phyloP scores from a whole-genome alignment of 2,797 vertebrate genomes.

The Spheniscus humboldti region DNA sequence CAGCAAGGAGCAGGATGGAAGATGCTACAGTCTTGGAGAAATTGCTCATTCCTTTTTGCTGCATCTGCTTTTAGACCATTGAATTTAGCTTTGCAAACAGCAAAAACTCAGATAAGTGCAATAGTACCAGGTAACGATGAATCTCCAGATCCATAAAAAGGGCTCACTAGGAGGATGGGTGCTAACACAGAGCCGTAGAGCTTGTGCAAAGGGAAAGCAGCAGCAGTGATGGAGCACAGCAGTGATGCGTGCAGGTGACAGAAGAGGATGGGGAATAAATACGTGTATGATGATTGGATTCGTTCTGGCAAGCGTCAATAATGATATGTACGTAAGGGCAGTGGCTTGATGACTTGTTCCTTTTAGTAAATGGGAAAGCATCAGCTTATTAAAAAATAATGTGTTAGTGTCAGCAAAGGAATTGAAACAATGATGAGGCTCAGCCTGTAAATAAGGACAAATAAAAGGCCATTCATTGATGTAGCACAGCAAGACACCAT shows the following conservation, averaged over 20 bases:
- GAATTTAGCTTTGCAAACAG: not conserved
- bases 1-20: not conserved
- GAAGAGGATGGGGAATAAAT: not conserved
- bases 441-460: not conserved
- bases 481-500: not conserved
- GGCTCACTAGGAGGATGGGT: not conserved
- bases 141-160: not conserved
- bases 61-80: not conserved
- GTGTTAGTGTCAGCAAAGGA: not conserved
- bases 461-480: not conserved
- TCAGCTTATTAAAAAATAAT: not conserved
- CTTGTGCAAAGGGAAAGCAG: not conserved
- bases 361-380: not conserved
- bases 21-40: not conserved
- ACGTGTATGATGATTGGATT: accelerated
- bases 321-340: not conserved
- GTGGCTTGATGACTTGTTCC: not conserved
- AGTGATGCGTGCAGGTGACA: accelerated
- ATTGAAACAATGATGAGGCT: not conserved
- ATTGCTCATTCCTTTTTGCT: not conserved
- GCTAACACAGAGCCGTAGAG: not conserved
- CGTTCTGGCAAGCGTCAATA: not conserved
- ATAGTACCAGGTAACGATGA: too few relatives aligned
- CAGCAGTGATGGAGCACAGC: not conserved
- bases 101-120: not conserved